Evolutionary conservation across 2,113 vertebrate genomes (phyloP), one percentile per base, ranked within the genome.

Genomic region (Platysteira castanea): DNA sequence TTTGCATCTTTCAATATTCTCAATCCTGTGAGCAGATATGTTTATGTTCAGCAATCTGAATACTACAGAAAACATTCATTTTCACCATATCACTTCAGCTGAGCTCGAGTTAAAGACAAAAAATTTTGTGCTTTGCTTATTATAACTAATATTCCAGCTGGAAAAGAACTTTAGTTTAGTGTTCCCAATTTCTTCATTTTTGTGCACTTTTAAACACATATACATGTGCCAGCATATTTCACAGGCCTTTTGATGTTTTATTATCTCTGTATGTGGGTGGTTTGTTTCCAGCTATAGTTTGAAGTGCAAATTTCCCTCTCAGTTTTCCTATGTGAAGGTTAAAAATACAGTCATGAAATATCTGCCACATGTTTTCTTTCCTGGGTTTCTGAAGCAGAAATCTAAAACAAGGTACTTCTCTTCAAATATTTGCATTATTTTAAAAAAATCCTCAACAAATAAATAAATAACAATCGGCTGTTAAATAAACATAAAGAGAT

Each of bases 281-380:
- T 80, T 95, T 94, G 46, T 93, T 93, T 91, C 86, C 73, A 94
- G 73, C 90, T 87, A 61, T 35, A 94, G 92, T 91, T 91, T 97
- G 95, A 96, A 96, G 92, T 96, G 93, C 77, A 96, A 96, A 95
- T 97, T 96, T 94, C 41, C 83, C 65, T 91, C 67, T 87, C 78
- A 44, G 50, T 77, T 94, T 89, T 89, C 37, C 44, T 89, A 24
- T 52, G 53, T 84, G 69, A 85, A 92, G 70, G 83, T 92, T 84
- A 88, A 95, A 97, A 96, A 94, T 39, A 44, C 19, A 84, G 71
- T 39, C 68, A 90, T 44, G 71, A 50, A 89, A 68, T 37, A 95
- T 39, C 69, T 21, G 49, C 1, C 69, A 49, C 13, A 2, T 37
- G 19, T 78, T 85, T 65, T 87, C 78, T 70, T 59, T 59, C 23